Conservation (phyloP, 2,888 invertebrate species). For the Bellardia pandia region DNA sequence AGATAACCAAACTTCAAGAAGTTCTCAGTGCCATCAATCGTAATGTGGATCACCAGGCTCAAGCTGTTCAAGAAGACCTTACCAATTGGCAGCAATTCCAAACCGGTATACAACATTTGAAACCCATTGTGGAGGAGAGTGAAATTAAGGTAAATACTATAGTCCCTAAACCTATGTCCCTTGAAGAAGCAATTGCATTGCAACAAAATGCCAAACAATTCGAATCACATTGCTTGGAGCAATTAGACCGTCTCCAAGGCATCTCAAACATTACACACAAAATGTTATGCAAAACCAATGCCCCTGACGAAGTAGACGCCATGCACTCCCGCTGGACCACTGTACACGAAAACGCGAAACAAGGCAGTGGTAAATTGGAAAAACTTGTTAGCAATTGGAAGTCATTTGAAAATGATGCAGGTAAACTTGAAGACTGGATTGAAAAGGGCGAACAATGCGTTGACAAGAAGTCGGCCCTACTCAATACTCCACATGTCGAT, state of each 20-base stretch:
- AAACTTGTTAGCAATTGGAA: slow-evolving; percentile 92
- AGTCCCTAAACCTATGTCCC: slow-evolving; percentile 89
- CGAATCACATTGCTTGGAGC: slow-evolving; percentile 91
- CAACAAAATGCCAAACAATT: slow-evolving; percentile 90
- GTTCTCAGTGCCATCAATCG: slow-evolving; percentile 91
- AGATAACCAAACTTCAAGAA: slow-evolving; percentile 90
- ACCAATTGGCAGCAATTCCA: slow-evolving; percentile 94
- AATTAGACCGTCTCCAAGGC: slow-evolving; percentile 90
- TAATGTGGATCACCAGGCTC: slow-evolving; percentile 90
- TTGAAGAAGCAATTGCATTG: slow-evolving; percentile 92
- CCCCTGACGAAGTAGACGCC: slow-evolving; percentile 93
- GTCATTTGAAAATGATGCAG: slow-evolving; percentile 91
- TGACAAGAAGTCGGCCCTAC: slow-evolving; percentile 86
- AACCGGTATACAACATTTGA: slow-evolving; percentile 90
- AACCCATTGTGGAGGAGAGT: slow-evolving; percentile 95
- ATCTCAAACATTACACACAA: slow-evolving; percentile 90
- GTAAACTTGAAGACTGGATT: slow-evolving; percentile 92
- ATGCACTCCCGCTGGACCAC: slow-evolving; percentile 93
- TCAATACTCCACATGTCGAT: slow-evolving; percentile 89
- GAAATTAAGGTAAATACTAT: slow-evolving; percentile 89
- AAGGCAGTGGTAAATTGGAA: slow-evolving; percentile 91
- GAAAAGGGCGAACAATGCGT: slow-evolving; percentile 87
- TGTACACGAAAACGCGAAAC: slow-evolving; percentile 91
- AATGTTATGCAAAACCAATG: slow-evolving; percentile 90
- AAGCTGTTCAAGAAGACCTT: slow-evolving; percentile 90